Conservation (phyloP, 1,140 invertebrate genomes). For the Agrypnia vestita region DNA sequence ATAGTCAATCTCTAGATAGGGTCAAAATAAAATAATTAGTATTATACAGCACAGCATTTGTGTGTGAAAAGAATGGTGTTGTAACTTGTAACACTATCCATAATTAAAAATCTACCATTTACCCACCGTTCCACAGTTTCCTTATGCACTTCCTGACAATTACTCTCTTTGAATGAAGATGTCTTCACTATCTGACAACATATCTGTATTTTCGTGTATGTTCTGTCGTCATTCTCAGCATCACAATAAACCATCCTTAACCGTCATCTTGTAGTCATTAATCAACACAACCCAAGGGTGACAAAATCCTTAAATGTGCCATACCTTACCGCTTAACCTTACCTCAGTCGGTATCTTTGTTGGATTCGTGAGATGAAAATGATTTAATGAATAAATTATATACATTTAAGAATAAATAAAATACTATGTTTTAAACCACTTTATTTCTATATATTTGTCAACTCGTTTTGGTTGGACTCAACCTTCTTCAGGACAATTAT, state of each 20-base stretch:
- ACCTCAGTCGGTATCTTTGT: slow-evolving; percentile 29
- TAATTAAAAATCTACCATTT: too few relatives aligned
- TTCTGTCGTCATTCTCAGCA: slow-evolving; percentile 37
- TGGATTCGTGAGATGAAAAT: not conserved
- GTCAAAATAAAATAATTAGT: too few relatives aligned
- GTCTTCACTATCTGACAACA: slow-evolving; percentile 44
- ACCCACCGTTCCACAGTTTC: too few relatives aligned
- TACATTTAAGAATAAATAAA: too few relatives aligned
- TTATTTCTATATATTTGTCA: too few relatives aligned
- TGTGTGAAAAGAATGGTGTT: too few relatives aligned
- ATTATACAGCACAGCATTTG: too few relatives aligned
- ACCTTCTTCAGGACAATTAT: too few relatives aligned
- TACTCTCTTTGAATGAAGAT: slow-evolving; percentile 42
- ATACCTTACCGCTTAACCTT: not conserved
- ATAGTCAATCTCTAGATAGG: too few relatives aligned
- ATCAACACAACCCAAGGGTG: slow-evolving; percentile 38
- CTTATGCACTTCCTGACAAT: not conserved
- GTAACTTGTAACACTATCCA: too few relatives aligned
- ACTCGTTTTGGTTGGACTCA: too few relatives aligned
- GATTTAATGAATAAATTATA: not conserved
- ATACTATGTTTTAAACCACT: too few relatives aligned
- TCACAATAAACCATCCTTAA: slow-evolving; percentile 51
- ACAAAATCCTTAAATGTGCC: not conserved
- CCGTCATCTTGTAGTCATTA: slow-evolving; percentile 25
- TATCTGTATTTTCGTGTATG: slow-evolving; percentile 33